phyloP scores from a whole-genome alignment of 2,113 vertebrate species.

The Regulus satrapa region DNA sequence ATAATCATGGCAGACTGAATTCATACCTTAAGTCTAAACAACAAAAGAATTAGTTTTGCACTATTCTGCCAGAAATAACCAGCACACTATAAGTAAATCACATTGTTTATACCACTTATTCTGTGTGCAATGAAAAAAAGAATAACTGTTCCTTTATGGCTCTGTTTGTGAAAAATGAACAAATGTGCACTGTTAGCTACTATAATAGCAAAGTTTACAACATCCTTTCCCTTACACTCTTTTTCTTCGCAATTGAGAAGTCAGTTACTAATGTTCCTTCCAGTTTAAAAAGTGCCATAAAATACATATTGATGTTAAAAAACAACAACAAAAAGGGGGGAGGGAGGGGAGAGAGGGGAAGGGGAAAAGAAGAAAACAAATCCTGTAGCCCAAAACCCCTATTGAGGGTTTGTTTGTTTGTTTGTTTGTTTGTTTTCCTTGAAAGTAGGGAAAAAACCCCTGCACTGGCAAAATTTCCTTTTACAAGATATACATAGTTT shows the following conservation, averaged over 20 bases:
- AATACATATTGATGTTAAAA: not conserved
- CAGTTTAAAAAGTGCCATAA: not conserved
- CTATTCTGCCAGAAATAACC: slow-evolving; percentile 51
- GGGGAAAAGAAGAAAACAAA: not conserved
- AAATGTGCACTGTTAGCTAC: not conserved
- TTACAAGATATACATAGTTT: not conserved
- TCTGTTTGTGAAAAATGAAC: not conserved
- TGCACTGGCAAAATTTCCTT: not conserved
- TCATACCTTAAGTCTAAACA: slow-evolving; percentile 4
- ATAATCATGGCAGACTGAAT: slow-evolving; percentile 42
- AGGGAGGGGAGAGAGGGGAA: fast-evolving
- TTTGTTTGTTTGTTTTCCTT: not conserved
- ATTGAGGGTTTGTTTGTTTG: fast-evolving
- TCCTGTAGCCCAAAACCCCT: not conserved
- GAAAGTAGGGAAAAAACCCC: not conserved
- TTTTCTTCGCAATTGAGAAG: not conserved
- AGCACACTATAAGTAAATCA: slow-evolving; percentile 35
- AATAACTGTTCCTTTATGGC: slow-evolving; percentile 27
- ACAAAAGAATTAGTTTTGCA: slow-evolving; percentile 38
- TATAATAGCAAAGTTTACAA: not conserved
- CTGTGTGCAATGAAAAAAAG: slow-evolving; percentile 3
- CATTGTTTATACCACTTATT: not conserved
- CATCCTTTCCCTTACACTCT: not conserved
- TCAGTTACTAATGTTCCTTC: not conserved
- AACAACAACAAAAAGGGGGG: too few species aligned